Evolutionary conservation across 2,888 invertebrate genomes (phyloP).

Genomic region (Lacanobia oleracea): DNA sequence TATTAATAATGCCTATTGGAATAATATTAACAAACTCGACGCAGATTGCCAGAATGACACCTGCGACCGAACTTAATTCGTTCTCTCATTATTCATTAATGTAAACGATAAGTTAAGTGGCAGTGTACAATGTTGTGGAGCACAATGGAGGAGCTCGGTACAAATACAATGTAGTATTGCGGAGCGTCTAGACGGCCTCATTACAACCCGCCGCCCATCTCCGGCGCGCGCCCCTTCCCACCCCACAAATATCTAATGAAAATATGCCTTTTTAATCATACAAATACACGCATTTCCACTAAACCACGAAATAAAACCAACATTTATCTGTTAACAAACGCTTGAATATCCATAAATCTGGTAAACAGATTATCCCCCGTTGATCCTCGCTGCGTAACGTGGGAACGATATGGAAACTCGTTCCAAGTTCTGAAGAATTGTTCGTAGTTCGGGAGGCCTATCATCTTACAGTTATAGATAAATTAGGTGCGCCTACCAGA

Average conservation of each 20-base stretch:
- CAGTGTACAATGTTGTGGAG: constrained; percentile 59
- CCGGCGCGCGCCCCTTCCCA: constrained; percentile 64
- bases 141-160: constrained; percentile 79
- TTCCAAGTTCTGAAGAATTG: constrained; percentile 51
- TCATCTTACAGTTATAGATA: constrained; percentile 54
- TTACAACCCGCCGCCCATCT: constrained; percentile 73
- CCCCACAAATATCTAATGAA: constrained; percentile 78
- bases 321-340: constrained; percentile 44
- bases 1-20: constrained; percentile 52
- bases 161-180: constrained; percentile 80
- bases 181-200: constrained; percentile 87
- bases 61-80: constrained; percentile 35
- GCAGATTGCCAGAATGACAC: constrained; percentile 37
- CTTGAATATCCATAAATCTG: constrained; percentile 56
- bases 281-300: constrained; percentile 49
- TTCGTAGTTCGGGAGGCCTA: constrained; percentile 46
- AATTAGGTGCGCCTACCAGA: constrained; percentile 56
- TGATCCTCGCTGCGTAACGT: constrained; percentile 50
- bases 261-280: constrained; percentile 81
- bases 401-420: constrained; percentile 47
- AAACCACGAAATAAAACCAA: constrained; percentile 44
- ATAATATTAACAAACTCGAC: constrained; percentile 36
- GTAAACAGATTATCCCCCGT: constrained; percentile 55
- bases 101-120: constrained; percentile 72
- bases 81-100: constrained; percentile 73